phyloP scores from a whole-genome alignment of 1,140 invertebrate species.

The Tetramorium simillimum region DNA sequence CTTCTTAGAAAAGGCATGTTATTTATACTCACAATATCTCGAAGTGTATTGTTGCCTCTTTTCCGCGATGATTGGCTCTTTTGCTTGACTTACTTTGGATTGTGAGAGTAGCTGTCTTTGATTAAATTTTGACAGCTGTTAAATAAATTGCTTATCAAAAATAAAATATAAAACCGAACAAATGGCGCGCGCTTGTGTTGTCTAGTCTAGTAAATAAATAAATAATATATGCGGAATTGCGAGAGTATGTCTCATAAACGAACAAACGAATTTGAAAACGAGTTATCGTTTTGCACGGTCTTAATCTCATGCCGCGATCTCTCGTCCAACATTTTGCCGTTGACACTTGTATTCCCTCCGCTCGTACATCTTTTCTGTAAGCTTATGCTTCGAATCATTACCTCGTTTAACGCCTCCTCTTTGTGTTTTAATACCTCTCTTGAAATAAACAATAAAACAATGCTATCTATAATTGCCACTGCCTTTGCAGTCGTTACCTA shows the following conservation, averaged over 20 bases:
- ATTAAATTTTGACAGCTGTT: too few species aligned
- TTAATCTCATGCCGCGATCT: constrained; percentile 3
- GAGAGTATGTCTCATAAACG: not conserved
- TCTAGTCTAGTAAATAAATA: too few species aligned
- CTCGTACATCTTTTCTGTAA: not conserved
- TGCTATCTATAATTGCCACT: not conserved
- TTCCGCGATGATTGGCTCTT: too few species aligned
- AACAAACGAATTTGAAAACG: not conserved
- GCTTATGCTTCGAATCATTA: not conserved
- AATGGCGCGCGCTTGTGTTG: too few species aligned
- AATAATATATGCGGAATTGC: not conserved
- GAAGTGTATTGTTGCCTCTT: too few species aligned
- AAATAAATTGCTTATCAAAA: too few species aligned
- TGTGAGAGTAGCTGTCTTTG: too few species aligned
- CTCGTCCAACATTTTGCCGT: not conserved
- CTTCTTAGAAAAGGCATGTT: too few species aligned
- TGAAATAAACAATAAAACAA: not conserved
- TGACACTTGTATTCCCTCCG: not conserved
- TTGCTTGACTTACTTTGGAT: too few species aligned
- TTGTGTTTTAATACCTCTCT: not conserved
- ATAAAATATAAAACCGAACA: too few species aligned
- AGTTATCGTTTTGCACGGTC: constrained; percentile 10
- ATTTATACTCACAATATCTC: too few species aligned
- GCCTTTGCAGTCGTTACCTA: not conserved
- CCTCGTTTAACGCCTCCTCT: not conserved